These are phyloP conservation scores for Melieria omissa DNA, from an alignment of 2,888 invertebrate species.

Conservation along the genomic window DNA sequence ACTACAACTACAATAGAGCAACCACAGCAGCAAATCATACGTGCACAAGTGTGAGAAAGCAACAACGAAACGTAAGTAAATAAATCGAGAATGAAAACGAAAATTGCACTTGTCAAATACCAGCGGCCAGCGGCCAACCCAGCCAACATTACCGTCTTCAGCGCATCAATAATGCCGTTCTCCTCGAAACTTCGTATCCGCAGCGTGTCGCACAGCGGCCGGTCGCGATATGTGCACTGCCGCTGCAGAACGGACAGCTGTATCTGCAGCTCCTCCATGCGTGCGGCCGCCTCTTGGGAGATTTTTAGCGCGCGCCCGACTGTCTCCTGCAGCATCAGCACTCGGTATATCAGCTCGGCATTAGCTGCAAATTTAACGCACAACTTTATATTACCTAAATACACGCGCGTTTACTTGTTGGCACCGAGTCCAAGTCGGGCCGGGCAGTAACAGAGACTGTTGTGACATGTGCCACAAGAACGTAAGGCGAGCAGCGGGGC, in stretches of 20 bases:
- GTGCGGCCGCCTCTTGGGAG: slow-evolving; percentile 66
- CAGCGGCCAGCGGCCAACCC: slow-evolving; percentile 13
- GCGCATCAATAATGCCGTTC: slow-evolving; percentile 66
- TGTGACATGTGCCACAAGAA: too few species aligned
- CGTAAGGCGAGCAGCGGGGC: too few species aligned
- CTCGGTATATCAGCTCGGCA: slow-evolving; percentile 65
- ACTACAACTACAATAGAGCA: not conserved
- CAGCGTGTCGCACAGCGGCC: slow-evolving; percentile 80
- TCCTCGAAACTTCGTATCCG: slow-evolving; percentile 77
- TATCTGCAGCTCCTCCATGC: slow-evolving; percentile 67
- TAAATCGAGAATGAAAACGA: slow-evolving; percentile 29
- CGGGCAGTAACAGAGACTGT: too few species aligned
- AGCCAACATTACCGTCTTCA: slow-evolving; percentile 58
- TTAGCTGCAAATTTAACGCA: slow-evolving; percentile 54
- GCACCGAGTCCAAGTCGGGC: too few species aligned
- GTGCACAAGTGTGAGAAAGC: slow-evolving; percentile 19
- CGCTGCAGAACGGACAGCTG: slow-evolving; percentile 68
- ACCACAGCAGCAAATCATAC: slow-evolving; percentile 16
- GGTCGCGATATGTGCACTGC: slow-evolving; percentile 77
- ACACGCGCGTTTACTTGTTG: too few species aligned
- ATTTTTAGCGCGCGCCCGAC: slow-evolving; percentile 64
- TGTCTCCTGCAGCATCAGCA: slow-evolving; percentile 65
- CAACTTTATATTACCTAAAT: too few species aligned
- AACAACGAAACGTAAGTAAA: slow-evolving; percentile 13
- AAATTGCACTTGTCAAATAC: slow-evolving; percentile 28